phyloP scores from a whole-genome alignment of 2,888 invertebrate species.

The Nasonovia ribisnigri region DNA sequence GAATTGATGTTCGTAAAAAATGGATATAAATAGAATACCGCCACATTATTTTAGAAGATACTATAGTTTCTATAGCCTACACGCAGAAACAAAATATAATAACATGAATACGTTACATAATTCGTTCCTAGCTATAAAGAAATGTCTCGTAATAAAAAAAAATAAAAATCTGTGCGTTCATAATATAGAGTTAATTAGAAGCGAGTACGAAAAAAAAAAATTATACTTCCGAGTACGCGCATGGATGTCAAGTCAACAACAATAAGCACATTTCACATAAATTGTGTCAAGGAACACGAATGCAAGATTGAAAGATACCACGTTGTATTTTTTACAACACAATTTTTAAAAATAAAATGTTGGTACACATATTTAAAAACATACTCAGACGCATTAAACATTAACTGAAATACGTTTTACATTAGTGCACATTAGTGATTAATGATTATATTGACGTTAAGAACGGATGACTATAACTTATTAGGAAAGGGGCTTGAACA shows the following conservation, averaged over 20 bases:
- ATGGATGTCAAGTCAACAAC: conserved; percentile 25
- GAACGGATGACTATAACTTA: not conserved
- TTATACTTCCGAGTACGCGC: conserved; percentile 5
- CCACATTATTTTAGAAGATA: conserved; percentile 6
- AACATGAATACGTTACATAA: conserved; percentile 16
- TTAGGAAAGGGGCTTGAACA: not conserved
- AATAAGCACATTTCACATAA: conserved; percentile 26
- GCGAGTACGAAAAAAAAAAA: not conserved
- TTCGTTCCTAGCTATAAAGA: not conserved
- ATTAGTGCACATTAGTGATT: not conserved
- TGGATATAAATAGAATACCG: not conserved
- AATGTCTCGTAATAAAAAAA: not conserved
- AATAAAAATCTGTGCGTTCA: not conserved
- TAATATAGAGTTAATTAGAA: conserved; percentile 32
- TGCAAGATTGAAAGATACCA: conserved; percentile 8
- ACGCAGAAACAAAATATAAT: not conserved
- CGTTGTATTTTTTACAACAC: not conserved
- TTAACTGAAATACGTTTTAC: not conserved
- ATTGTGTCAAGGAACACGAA: conserved; percentile 31
- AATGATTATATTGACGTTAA: not conserved
- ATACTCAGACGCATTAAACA: not conserved
- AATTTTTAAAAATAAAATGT: conserved; percentile 11
- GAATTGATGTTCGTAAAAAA: conserved; percentile 8
- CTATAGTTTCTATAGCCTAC: not conserved
- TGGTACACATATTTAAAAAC: not conserved